phyloP scores from a whole-genome alignment of 2,113 vertebrate species.

The Epinephelus cyanopodus region DNA sequence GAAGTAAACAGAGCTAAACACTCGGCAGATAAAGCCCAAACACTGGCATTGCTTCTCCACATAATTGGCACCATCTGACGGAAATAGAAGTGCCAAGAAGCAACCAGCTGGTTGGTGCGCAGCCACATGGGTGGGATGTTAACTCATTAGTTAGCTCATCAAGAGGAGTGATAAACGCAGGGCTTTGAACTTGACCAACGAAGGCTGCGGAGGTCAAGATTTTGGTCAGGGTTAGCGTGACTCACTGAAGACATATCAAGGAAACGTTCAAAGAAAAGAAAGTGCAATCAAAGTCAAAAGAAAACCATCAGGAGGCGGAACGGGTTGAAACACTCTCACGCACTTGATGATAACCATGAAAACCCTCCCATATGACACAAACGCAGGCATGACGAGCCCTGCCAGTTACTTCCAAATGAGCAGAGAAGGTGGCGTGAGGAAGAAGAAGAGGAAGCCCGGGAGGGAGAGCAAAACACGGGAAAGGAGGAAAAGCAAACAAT shows the following conservation, averaged over 20 bases:
- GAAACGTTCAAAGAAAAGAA: not conserved
- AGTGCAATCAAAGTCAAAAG: not conserved
- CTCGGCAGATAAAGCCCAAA: constrained; percentile 24
- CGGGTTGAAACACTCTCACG: not conserved
- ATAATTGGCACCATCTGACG: constrained; percentile 7
- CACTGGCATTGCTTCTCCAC: constrained; percentile 16
- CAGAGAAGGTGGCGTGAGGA: constrained; percentile 29
- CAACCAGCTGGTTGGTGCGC: constrained; percentile 25
- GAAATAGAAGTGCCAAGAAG: constrained; percentile 21
- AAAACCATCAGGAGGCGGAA: not conserved
- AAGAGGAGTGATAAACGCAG: not conserved
- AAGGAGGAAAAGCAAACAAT: constrained; percentile 53
- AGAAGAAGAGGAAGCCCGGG: not conserved
- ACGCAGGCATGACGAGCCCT: not conserved
- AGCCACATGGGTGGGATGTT: not conserved
- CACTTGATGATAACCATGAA: not conserved
- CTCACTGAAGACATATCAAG: not conserved
- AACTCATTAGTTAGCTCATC: constrained; percentile 22
- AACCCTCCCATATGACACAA: constrained; percentile 4
- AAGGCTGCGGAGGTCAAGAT: not conserved
- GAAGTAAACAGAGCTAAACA: constrained; percentile 24
- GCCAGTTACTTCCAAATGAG: constrained; percentile 31
- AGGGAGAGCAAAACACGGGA: not conserved
- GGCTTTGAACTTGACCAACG: not conserved
- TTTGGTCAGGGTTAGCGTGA: not conserved